Evolutionary conservation across 2,797 vertebrate genomes (phyloP).

Genomic region (Trichosurus vulpecula): DNA sequence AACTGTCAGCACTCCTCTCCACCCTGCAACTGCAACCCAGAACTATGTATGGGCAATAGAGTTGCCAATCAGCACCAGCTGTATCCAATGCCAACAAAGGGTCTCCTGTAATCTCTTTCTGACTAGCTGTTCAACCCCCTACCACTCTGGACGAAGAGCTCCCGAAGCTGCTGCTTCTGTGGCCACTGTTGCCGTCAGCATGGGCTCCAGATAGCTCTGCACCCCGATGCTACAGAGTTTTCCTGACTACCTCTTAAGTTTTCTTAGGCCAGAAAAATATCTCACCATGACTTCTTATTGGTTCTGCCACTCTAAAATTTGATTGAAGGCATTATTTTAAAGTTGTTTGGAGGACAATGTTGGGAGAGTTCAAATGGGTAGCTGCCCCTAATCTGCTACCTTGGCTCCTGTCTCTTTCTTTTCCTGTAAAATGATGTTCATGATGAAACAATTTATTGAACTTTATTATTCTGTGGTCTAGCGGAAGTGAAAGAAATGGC

Average conservation of each 20-base stretch:
- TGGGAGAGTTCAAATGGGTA: background rate
- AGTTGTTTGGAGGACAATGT: background rate
- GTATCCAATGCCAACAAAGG: background rate
- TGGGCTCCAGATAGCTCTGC: background rate
- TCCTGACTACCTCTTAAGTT: background rate
- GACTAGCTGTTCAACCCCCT: background rate
- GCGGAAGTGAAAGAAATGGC: slow-evolving; percentile 85
- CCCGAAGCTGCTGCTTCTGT: background rate
- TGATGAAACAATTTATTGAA: slow-evolving; percentile 47
- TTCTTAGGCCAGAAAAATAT: no score
- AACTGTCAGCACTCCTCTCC: background rate
- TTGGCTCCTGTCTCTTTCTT: background rate
- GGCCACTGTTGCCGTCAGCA: background rate
- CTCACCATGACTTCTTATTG: background rate
- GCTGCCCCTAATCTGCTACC: background rate
- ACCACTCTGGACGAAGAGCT: background rate
- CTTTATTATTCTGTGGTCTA: slow-evolving; percentile 60
- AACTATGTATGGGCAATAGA: background rate
- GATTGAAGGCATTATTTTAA: background rate
- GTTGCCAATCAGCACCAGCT: background rate
- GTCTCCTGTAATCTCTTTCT: background rate
- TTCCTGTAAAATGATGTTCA: slow-evolving; percentile 13
- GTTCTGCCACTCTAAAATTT: background rate
- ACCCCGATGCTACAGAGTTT: background rate
- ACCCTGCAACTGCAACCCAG: background rate